These are phyloP conservation scores for Elegia similella DNA, from an alignment of 2,888 invertebrate species.

Conservation along the genomic window DNA sequence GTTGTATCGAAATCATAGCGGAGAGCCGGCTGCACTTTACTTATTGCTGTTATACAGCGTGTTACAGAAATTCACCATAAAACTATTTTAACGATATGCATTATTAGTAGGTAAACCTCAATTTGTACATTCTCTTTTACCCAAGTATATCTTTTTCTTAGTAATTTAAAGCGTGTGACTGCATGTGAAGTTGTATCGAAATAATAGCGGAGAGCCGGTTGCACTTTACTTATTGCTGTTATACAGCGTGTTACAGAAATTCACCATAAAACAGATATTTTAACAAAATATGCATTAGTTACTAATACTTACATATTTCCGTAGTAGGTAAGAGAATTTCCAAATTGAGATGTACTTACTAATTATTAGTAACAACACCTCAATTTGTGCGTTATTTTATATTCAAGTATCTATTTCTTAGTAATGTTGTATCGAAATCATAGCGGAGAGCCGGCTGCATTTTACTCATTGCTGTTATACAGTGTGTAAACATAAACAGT, in stretches of 20 bases:
- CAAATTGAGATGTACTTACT: too few species aligned
- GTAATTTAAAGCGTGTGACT: conserved; percentile 72
- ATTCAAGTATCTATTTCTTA: too few species aligned
- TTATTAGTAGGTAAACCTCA: too few species aligned
- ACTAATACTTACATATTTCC: background rate
- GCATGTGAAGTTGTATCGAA: conserved; percentile 52
- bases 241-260: conserved; percentile 39
- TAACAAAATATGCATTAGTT: too few species aligned
- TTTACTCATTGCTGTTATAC: conserved; percentile 70
- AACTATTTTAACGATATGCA: background rate
- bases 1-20: conserved; percentile 53
- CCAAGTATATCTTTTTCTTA: background rate
- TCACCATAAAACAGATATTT: background rate
- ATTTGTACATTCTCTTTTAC: background rate
- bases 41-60: conserved; percentile 65
- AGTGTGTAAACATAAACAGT: too few species aligned
- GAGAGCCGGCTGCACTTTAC: conserved; percentile 73
- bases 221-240: conserved; percentile 74
- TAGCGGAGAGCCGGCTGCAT: conserved; percentile 66
- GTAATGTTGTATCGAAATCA: conserved; percentile 57
- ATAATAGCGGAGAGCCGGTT: conserved; percentile 60
- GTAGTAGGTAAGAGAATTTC: too few species aligned
- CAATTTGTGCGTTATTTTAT: too few species aligned
- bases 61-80: conserved; percentile 12
- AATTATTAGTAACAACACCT: too few species aligned